phyloP scores from a whole-genome alignment of 2,888 invertebrate species.

The Tortricodes alternella region DNA sequence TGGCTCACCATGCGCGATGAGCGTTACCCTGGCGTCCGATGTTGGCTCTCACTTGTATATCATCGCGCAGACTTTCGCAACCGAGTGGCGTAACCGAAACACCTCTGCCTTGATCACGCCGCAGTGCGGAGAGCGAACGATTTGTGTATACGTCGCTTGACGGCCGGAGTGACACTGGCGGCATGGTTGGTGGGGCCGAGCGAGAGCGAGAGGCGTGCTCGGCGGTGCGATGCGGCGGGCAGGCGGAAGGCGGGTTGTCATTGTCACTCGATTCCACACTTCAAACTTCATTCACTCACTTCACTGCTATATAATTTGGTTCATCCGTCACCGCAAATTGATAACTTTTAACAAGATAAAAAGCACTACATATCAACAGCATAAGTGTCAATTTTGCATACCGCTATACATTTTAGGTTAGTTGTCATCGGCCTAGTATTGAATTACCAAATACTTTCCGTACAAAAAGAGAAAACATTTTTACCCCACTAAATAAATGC shows the following conservation, averaged over 20 bases:
- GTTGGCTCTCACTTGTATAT: slow-evolving; percentile 81
- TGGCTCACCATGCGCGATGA: slow-evolving; percentile 80
- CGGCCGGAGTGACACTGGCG: slow-evolving; percentile 38
- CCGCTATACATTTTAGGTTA: no score
- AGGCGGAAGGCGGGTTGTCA: slow-evolving; percentile 11
- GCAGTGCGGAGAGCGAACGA: slow-evolving; percentile 53
- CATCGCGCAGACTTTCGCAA: slow-evolving; percentile 82
- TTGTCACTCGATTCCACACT: slow-evolving; percentile 32
- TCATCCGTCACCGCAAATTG: no score
- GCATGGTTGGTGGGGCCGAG: no score
- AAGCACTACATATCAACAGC: no score
- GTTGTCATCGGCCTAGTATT: no score
- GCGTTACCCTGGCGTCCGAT: slow-evolving; percentile 75
- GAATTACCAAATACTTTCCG: no score
- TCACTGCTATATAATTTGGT: no score
- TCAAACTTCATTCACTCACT: slow-evolving; percentile 56
- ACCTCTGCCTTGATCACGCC: slow-evolving; percentile 65
- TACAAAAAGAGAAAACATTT: no score
- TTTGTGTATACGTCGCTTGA: slow-evolving; percentile 34
- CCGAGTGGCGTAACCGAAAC: slow-evolving; percentile 75
- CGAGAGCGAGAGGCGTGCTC: slow-evolving; percentile 7
- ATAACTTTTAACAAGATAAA: no score
- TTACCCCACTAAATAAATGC: no score
- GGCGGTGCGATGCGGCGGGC: slow-evolving; percentile 2
- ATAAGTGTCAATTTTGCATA: no score